Base-by-base conservation (phyloP, 2,797 vertebrate genomes). In the Diplodus puntazzo region DNA sequence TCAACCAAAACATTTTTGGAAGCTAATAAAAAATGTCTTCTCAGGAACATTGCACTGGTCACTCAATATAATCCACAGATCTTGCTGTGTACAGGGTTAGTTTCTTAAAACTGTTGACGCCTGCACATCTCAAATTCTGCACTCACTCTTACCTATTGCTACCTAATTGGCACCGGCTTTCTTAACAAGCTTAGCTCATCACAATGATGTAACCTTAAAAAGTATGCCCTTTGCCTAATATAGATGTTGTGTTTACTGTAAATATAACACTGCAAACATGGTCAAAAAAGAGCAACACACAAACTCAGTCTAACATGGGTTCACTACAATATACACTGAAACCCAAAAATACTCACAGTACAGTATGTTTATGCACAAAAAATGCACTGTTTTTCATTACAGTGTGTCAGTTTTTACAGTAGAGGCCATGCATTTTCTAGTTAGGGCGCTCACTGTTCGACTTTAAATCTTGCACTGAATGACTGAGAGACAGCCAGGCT, bases 131-230 rank as follows among this genome's bases (percentile, higher is more conserved):
- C 30, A 55, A 43, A 52, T 67, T 55, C 43, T 43, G 49, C 23
- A 46, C 55, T 49, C 46, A 68, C 6, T 53, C 46, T 60, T 55
- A 49, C 34, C 14, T 11, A 17, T 30, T 61, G 55, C 55, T 64
- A 46, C 18, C 63, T n/a, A 63, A 75, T 48, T 63, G 50, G 60
- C 23, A 45, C 42, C 30, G 54, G 42, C 67, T 75, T 63, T 42
- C 46, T 46, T 43, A n/a, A 42, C 50, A 49, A 55, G 23, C 54
- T 59, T 53, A 80, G 23, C 59, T 66, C 61, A 52, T n/a, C 49
- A 73, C 27, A 69, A 43, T 52, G 60, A 69, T 52, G 25, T 17
- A 70, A 80, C 55, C 23, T 50, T 17, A 49, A 21, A 23, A 27
- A 52, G 21, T 20, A 4, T 55, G 42, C 30, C 16, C 17, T 64